Conservation (phyloP, 2,113 vertebrate species). For the Physeter macrocephalus region DNA sequence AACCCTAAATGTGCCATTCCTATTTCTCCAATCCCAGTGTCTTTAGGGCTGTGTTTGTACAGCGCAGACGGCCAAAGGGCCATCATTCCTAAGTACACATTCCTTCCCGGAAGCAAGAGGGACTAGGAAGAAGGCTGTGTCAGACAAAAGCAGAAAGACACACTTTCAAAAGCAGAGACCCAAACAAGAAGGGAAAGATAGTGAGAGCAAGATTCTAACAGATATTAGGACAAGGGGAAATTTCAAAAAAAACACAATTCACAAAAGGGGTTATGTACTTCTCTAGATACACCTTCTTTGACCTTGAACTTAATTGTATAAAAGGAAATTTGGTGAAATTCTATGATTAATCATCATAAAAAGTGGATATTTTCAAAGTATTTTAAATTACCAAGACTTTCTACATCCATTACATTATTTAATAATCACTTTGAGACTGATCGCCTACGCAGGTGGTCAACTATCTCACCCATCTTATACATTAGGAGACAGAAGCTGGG, state of each 20-base stretch:
- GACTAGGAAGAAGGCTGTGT: not conserved
- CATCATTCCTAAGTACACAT: not conserved
- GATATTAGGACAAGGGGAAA: not conserved
- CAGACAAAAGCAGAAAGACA: not conserved
- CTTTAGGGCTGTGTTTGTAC: not conserved
- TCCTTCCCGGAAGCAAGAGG: not conserved
- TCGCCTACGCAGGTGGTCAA: not conserved
- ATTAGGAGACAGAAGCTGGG: not conserved
- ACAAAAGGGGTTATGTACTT: not conserved
- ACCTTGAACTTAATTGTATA: not conserved
- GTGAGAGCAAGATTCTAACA: not conserved
- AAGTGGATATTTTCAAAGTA: not conserved
- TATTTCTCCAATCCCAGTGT: not conserved
- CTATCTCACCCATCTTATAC: not conserved
- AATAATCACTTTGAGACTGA: not conserved
- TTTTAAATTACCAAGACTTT: not conserved
- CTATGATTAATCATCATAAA: not conserved
- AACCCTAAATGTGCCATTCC: not conserved
- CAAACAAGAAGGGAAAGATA: not conserved
- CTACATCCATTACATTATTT: not conserved
- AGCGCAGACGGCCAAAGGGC: not conserved
- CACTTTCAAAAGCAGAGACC: not conserved
- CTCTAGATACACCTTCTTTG: not conserved
- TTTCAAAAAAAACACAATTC: not conserved
- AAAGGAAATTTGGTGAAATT: not conserved